These are phyloP conservation scores for Bovichtus variegatus DNA, from an alignment of 2,797 vertebrate genomes.

Conservation along the genomic window DNA sequence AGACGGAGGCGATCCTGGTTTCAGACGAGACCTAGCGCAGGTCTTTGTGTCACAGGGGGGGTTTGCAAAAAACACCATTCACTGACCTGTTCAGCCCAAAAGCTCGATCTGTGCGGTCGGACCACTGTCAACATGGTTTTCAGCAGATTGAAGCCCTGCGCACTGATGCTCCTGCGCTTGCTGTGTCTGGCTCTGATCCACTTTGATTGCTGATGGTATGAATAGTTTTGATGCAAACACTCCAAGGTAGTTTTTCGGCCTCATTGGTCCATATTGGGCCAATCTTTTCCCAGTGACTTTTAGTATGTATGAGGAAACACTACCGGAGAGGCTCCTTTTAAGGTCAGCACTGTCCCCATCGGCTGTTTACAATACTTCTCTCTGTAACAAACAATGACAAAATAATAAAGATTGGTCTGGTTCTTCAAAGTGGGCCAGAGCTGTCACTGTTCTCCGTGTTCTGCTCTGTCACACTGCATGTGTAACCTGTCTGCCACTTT, in stretches of 20 bases:
- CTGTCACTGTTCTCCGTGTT: constrained; percentile 3
- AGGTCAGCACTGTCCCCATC: background rate
- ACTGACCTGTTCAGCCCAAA: too few species aligned
- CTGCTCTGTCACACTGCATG: constrained; percentile 2
- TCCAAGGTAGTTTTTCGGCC: too few species aligned
- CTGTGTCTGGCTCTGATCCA: too few species aligned
- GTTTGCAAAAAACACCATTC: background rate
- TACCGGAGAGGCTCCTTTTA: background rate
- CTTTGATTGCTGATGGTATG: too few species aligned
- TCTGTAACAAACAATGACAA: background rate
- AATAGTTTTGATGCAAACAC: too few species aligned
- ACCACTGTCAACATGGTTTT: too few species aligned
- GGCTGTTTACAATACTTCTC: background rate
- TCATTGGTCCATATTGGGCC: too few species aligned
- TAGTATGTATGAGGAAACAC: background rate
- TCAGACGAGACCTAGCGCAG: background rate
- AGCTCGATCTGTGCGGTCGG: too few species aligned
- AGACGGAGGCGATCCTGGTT: background rate
- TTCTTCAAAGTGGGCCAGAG: background rate
- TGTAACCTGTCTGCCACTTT: constrained; percentile 14
- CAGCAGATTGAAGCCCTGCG: too few species aligned
- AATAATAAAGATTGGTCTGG: background rate
- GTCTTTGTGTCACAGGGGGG: background rate
- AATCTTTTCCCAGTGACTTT: background rate
- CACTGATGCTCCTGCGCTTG: too few species aligned